Base-by-base conservation (phyloP, 1,140 invertebrate species). In the Zaprionus ghesquierei region DNA sequence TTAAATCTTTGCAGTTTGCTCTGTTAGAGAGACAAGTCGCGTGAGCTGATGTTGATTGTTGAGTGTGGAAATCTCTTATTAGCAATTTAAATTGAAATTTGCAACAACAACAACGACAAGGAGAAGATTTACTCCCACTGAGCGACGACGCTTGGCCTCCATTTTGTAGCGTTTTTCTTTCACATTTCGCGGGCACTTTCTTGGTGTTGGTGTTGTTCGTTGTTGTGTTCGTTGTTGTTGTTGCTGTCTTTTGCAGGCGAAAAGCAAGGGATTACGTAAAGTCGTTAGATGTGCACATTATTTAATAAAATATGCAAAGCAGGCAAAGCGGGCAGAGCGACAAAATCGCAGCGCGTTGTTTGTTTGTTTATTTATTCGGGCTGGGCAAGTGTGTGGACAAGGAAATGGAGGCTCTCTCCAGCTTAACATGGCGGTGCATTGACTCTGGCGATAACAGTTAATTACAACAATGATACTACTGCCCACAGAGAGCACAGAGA, bases 221-320 rank as follows among this genome's bases (percentile, higher is more conserved):
- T 44, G 38, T 13, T 38, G 35, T 5, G 13, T 8, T 44, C 9
- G 41, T 20, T 44, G 41, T 18, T 22, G 18, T 56, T 69, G 27
- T 61, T 62, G 49, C 35, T 53, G 35, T 55, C 18, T 56, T 46
- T 53, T 20, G 63, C 46, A 59, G 51, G 38, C 61, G 22, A 25
- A 27, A 35, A 3, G 69, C 31, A 65, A 27, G 5, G 65, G 41
- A 69, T 82, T 82, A 84, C 80, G 78, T 82, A 82, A 84, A 84
- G 80, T 69, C 71, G 71, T 82, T 82, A 75, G 79, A 82, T 82
- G 81, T 50, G 75, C 63, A 56, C 75, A 84, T 75, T 82, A 71
- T 77, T 84, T 62, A 82, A 82, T 82, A 79, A 79, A 82, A 82
- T 81, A 86, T 86, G 82, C 70, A 81, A 81, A 87, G 63, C 75